A percentile compares a stretch with the other conserved stretches of the same genome.
These are phyloP conservation scores for Coelinius sp. DNA, from an alignment of 2,888 invertebrate species.

Conservation along the genomic window DNA sequence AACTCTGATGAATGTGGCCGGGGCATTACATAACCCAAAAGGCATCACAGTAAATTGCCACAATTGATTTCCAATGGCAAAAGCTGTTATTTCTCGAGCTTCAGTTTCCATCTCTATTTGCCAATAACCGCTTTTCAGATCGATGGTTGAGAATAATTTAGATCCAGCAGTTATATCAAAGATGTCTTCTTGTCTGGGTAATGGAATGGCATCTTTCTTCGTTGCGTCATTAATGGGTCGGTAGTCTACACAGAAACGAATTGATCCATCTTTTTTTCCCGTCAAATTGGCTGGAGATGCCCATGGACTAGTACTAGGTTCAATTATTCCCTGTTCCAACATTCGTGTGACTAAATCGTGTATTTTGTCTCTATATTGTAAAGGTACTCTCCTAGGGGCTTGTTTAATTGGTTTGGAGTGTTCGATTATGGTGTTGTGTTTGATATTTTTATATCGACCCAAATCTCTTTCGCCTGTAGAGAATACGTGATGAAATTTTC, in stretches of 20 bases:
- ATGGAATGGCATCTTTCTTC: background rate
- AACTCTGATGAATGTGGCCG: background rate
- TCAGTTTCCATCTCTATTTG: background rate
- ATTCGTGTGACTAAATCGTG: background rate
- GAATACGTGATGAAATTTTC: background rate
- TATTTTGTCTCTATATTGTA: background rate
- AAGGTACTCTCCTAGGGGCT: background rate
- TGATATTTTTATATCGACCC: too few relatives aligned
- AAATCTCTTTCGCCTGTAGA: too few relatives aligned
- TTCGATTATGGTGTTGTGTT: background rate
- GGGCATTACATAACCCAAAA: constrained; percentile 12
- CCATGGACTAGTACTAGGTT: too few relatives aligned
- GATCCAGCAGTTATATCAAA: background rate
- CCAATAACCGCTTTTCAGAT: constrained; percentile 10
- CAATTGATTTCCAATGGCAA: background rate
- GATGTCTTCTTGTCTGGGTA: background rate
- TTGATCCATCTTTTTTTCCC: too few relatives aligned
- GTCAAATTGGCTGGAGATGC: too few relatives aligned
- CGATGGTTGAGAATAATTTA: background rate
- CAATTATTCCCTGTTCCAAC: background rate
- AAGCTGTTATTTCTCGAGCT: background rate
- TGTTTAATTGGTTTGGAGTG: background rate
- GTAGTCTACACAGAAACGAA: background rate
- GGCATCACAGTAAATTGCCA: background rate
- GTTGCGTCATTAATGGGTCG: background rate